phyloP scores from a whole-genome alignment of 1,140 invertebrate genomes.

The Melitaea cinxia region DNA sequence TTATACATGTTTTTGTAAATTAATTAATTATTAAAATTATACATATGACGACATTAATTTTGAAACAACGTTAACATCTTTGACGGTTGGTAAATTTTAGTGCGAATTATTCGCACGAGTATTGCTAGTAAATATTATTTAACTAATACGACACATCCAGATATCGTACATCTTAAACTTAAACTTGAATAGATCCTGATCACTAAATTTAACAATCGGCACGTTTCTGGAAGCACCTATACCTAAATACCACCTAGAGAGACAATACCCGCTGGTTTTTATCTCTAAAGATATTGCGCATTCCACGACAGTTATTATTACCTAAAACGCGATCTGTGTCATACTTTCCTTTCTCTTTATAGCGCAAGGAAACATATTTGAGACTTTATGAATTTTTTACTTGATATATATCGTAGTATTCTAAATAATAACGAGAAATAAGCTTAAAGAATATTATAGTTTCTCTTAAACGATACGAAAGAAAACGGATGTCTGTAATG shows the following conservation, averaged over 20 bases:
- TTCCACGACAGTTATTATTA: constrained; percentile 2
- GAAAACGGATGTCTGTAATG: background rate
- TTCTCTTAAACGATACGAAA: background rate
- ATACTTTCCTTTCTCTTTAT: background rate
- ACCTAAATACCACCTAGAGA: constrained; percentile 44
- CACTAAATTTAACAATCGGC: constrained; percentile 29
- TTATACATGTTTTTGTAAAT: too few species aligned
- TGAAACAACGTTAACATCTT: too few species aligned
- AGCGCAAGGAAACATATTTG: background rate
- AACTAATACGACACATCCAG: background rate
- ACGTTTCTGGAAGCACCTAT: constrained; percentile 39
- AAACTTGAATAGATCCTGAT: background rate
- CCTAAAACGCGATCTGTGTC: constrained; percentile 3
- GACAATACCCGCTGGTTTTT: constrained; percentile 34
- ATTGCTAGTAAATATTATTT: too few species aligned
- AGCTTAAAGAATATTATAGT: background rate
- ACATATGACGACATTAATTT: too few species aligned
- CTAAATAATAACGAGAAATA: too few species aligned
- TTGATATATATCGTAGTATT: background rate
- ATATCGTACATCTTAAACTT: background rate
- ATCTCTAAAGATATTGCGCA: constrained; percentile 23
- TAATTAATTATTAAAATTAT: too few species aligned
- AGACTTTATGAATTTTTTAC: background rate
- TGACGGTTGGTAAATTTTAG: too few species aligned
- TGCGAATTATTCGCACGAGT: too few species aligned